Conservation (phyloP, 1,140 invertebrate genomes). For the Paralvinella palmiformis region DNA sequence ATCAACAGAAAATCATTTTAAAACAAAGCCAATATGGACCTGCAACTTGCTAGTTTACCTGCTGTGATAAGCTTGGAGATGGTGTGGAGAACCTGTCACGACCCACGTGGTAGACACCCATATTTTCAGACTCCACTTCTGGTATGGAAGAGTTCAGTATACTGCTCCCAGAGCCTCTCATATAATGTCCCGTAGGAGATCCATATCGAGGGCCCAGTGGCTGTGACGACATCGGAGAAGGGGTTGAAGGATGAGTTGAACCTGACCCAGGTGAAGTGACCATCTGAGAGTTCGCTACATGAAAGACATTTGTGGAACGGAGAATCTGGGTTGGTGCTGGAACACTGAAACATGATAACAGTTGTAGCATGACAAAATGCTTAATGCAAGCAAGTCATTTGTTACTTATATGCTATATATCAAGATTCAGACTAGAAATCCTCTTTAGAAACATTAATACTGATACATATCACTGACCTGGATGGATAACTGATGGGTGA, state of each 20-base stretch:
- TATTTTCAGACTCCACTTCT: slow-evolving; percentile 17
- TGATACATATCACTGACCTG: too few relatives aligned
- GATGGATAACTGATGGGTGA: too few relatives aligned
- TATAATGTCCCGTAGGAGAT: slow-evolving; percentile 2
- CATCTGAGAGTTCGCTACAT: slow-evolving; percentile 40
- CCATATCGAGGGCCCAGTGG: slow-evolving; percentile 1
- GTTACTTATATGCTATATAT: too few relatives aligned
- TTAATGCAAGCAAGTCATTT: too few relatives aligned
- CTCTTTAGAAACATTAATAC: too few relatives aligned
- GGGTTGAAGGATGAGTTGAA: slow-evolving; percentile 7
- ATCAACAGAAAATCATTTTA: too few relatives aligned
- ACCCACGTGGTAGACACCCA: slow-evolving; percentile 14
- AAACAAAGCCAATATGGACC: too few relatives aligned
- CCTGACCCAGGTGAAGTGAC: background rate
- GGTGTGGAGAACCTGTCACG: slow-evolving; percentile 24
- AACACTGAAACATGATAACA: too few relatives aligned
- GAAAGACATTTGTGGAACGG: slow-evolving; percentile 49
- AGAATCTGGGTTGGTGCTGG: slow-evolving; percentile 29
- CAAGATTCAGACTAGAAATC: too few relatives aligned
- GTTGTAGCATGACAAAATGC: too few relatives aligned
- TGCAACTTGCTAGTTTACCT: slow-evolving; percentile 21
- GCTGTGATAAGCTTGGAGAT: slow-evolving; percentile 36
- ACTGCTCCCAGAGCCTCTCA: background rate
- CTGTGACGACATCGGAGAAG: background rate
- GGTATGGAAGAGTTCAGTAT: slow-evolving; percentile 12